Conservation (phyloP, 2,113 vertebrate genomes). For the Paralichthys olivaceus region DNA sequence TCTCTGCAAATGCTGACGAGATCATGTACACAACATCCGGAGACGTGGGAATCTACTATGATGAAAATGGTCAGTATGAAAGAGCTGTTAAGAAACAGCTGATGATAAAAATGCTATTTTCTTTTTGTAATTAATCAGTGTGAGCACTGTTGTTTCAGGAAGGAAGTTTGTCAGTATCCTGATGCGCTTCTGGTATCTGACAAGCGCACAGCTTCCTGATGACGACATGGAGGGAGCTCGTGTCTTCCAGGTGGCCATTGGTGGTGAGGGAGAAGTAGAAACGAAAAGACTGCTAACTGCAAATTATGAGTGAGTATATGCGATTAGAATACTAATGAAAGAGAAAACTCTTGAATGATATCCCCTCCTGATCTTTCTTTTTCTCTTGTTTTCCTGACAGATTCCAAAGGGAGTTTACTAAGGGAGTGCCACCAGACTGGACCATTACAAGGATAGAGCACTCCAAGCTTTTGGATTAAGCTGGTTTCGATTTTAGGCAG, state of each 20-base stretch:
- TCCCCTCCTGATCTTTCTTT: background rate
- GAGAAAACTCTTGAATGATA: too few relatives aligned
- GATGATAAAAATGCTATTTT: background rate
- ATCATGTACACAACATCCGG: constrained; percentile 88
- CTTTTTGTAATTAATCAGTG: background rate
- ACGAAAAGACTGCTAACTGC: constrained; percentile 89
- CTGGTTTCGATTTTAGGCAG: background rate
- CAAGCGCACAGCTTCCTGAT: constrained; percentile 86
- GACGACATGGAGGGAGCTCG: constrained; percentile 81
- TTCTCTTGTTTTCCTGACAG: constrained; percentile 68
- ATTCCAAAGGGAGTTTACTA: constrained; percentile 95
- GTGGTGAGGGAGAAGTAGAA: constrained; percentile 81
- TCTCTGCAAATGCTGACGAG: constrained; percentile 88
- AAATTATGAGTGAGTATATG: constrained; percentile 90
- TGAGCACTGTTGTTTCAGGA: constrained; percentile 74
- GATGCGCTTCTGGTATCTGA: constrained; percentile 97
- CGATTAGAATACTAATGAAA: background rate
- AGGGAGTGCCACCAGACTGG: constrained; percentile 93
- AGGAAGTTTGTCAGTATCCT: constrained; percentile 95
- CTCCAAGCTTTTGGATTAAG: constrained; percentile 89
- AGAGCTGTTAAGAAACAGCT: background rate
- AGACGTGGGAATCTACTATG: constrained; percentile 92
- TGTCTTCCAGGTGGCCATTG: constrained; percentile 85
- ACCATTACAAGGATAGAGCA: constrained; percentile 94
- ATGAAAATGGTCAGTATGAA: constrained; percentile 86